Percentiles rank a stretch among this genome's conserved stretches.
Evolutionary conservation across 2,797 vertebrate species (phyloP).

Genomic region (Babyrousa celebensis): DNA sequence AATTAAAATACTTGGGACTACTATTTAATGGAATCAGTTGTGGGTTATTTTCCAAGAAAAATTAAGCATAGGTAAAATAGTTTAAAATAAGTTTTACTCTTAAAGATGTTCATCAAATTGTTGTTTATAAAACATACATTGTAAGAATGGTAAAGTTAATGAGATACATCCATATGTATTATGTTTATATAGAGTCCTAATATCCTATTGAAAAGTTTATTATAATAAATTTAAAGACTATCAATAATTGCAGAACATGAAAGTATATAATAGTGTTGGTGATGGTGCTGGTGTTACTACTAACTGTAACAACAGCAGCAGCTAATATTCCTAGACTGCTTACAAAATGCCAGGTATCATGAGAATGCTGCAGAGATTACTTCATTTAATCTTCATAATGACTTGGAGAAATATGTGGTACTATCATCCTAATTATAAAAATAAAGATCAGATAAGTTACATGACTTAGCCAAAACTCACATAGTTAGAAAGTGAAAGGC

Average conservation of each 20-base stretch:
- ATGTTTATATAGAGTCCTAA: background rate
- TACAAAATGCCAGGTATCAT: background rate
- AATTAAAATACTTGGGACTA: background rate
- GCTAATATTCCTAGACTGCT: background rate
- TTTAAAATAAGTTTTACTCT: conserved; percentile 37
- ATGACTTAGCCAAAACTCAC: background rate
- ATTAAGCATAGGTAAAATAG: background rate
- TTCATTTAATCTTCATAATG: background rate
- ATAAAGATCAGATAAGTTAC: background rate
- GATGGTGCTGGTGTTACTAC: background rate
- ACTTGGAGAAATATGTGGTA: background rate
- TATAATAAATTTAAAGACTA: conserved; percentile 11
- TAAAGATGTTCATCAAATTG: background rate
- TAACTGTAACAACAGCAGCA: background rate
- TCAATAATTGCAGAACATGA: background rate
- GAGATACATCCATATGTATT: background rate
- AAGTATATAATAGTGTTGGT: background rate
- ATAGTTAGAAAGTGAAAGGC: background rate
- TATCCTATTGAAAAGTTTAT: background rate
- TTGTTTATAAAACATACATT: conserved; percentile 23
- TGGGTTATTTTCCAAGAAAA: conserved; percentile 45
- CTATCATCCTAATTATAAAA: background rate
- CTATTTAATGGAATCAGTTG: background rate
- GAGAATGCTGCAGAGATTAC: background rate
- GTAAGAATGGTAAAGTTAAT: background rate